Percentiles rank a stretch among this genome's conserved stretches.
phyloP scores from a whole-genome alignment of 1,140 invertebrate species.

The Drosophila bocqueti region DNA sequence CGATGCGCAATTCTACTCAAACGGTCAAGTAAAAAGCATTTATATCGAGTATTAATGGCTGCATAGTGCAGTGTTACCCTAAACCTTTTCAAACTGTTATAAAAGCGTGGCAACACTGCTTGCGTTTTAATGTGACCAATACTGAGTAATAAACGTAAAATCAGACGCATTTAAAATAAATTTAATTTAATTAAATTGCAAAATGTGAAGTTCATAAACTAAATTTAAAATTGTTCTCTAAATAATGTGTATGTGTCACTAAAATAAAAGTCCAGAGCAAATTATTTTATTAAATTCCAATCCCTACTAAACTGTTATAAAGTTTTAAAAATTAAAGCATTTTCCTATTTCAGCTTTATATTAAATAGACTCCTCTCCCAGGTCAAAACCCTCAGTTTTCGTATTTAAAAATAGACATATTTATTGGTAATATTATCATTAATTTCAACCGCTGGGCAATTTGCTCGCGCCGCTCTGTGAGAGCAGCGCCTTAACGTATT shows the following conservation, averaged over 20 bases:
- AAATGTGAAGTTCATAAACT: background rate
- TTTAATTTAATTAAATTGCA: background rate
- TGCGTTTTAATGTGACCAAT: background rate
- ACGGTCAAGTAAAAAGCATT: too few relatives aligned
- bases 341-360: background rate
- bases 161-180: background rate
- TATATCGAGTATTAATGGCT: too few relatives aligned
- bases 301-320: background rate
- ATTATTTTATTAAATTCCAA: background rate
- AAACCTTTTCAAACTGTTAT: background rate
- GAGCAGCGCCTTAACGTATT: slow-evolving; percentile 62
- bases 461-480: slow-evolving; percentile 36
- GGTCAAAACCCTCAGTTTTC: background rate
- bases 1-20: too few relatives aligned
- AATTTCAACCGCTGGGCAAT: slow-evolving; percentile 64
- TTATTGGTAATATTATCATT: slow-evolving; percentile 62
- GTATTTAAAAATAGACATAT: slow-evolving; percentile 75
- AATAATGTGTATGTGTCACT: background rate
- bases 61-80: background rate
- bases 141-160: background rate
- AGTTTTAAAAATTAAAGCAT: background rate
- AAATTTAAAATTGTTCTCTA: background rate
- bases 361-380: background rate
- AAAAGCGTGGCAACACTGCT: background rate
- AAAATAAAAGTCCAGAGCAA: too few relatives aligned